phyloP scores from a whole-genome alignment of 2,797 vertebrate species.

The Ficedula albicollis region DNA sequence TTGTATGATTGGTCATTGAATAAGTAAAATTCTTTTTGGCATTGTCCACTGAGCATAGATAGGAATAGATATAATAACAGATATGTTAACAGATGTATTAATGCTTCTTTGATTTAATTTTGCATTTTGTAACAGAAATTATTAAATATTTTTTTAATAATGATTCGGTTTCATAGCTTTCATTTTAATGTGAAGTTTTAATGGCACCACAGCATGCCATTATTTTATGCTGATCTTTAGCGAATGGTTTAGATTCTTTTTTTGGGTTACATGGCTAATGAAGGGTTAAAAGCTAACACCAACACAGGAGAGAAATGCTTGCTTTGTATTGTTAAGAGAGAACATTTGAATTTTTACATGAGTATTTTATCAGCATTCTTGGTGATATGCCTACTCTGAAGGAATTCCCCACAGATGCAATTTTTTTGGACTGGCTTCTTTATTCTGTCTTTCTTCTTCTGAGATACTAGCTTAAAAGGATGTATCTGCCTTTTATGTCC shows the following conservation, averaged over 20 bases:
- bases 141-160: background rate
- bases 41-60: background rate
- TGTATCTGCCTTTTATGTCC: conserved; percentile 29
- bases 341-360: background rate
- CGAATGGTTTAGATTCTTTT: background rate
- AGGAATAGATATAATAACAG: background rate
- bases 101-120: background rate
- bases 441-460: conserved; percentile 32
- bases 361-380: conserved; percentile 50
- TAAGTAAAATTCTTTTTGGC: background rate
- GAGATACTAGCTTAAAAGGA: conserved; percentile 19
- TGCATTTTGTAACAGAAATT: background rate
- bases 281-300: conserved; percentile 10
- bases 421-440: conserved; percentile 34
- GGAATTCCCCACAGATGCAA: conserved; percentile 22
- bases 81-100: background rate
- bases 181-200: background rate
- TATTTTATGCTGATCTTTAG: background rate
- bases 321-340: background rate
- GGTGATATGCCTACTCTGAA: conserved; percentile 1
- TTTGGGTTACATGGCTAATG: background rate
- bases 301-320: background rate
- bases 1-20: background rate
- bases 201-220: background rate
- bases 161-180: background rate